Percentiles rank a stretch among this genome's conserved stretches.
These are phyloP conservation scores for Chaenogobius annularis DNA, from an alignment of 2,113 vertebrate species.

Conservation along the genomic window DNA sequence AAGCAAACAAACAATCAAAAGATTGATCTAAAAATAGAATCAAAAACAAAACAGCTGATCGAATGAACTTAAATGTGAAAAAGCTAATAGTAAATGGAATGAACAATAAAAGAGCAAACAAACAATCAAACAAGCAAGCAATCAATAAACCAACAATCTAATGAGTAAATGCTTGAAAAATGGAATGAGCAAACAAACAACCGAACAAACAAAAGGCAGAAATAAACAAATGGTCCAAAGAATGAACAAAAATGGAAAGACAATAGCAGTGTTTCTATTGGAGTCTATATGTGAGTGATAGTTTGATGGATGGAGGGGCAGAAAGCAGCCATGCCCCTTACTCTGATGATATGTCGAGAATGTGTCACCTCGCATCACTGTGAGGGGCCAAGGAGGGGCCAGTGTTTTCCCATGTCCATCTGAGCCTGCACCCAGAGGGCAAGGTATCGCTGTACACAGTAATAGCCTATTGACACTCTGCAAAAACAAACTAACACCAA, in stretches of 20 bases:
- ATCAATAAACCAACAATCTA: too few relatives aligned
- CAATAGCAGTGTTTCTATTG: not conserved
- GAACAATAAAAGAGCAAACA: too few relatives aligned
- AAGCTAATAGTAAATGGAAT: too few relatives aligned
- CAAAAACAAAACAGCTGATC: too few relatives aligned
- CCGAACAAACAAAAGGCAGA: not conserved
- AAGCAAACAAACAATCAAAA: too few relatives aligned
- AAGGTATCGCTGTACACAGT: not conserved
- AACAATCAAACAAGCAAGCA: too few relatives aligned
- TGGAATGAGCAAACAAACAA: too few relatives aligned
- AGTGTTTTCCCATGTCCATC: conserved; percentile 64
- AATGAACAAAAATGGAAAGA: not conserved
- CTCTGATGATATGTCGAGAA: conserved; percentile 63
- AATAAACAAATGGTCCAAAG: not conserved
- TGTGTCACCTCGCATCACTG: conserved; percentile 53
- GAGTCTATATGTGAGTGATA: not conserved
- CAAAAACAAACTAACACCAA: too few relatives aligned
- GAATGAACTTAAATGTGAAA: too few relatives aligned
- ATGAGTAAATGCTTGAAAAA: too few relatives aligned
- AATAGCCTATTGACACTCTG: too few relatives aligned
- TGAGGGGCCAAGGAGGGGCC: conserved; percentile 59
- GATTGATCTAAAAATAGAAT: too few relatives aligned
- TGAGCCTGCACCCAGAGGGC: conserved; percentile 43
- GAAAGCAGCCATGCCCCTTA: conserved; percentile 64
- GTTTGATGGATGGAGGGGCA: conserved; percentile 32